Percentiles rank a stretch among this genome's conserved stretches.
Evolutionary conservation across 2,113 vertebrate genomes (phyloP).

Genomic region (Pseudorasbora parva): DNA sequence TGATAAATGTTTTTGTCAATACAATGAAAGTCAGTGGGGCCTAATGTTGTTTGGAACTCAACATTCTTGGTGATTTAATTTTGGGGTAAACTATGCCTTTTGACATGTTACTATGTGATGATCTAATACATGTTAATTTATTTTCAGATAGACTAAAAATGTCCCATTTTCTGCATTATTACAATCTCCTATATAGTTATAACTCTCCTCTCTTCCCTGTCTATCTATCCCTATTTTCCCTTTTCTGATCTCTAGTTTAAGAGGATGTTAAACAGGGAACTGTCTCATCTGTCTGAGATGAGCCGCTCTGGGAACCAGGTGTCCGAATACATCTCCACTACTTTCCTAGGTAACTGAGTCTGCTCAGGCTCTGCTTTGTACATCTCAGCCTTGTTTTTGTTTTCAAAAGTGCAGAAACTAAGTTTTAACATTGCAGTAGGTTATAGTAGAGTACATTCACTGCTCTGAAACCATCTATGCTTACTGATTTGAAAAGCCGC

Average conservation of each 20-base stretch:
- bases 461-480: not conserved
- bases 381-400: conserved; percentile 12
- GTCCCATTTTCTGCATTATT: not conserved
- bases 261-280: conserved; percentile 93
- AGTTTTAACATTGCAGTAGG: not conserved
- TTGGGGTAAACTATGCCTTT: not conserved
- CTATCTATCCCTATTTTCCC: conserved; percentile 41
- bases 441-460: not conserved
- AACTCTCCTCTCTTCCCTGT: not conserved
- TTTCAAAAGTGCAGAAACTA: not conserved
- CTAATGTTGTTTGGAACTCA: not conserved
- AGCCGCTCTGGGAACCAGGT: conserved; percentile 95
- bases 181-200: not conserved
- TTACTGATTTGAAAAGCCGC: conserved; percentile 1
- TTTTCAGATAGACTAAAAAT: not conserved
- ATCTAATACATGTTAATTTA: not conserved
- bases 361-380: not conserved
- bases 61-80: not conserved
- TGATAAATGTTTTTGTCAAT: not conserved
- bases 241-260: conserved; percentile 76
- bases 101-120: conserved; percentile 13
- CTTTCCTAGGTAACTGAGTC: conserved; percentile 85
- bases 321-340: conserved; percentile 94
- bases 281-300: conserved; percentile 93
- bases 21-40: not conserved